Evolutionary conservation across 1,140 invertebrate genomes (phyloP).

Genomic region (Drosophila obscura): DNA sequence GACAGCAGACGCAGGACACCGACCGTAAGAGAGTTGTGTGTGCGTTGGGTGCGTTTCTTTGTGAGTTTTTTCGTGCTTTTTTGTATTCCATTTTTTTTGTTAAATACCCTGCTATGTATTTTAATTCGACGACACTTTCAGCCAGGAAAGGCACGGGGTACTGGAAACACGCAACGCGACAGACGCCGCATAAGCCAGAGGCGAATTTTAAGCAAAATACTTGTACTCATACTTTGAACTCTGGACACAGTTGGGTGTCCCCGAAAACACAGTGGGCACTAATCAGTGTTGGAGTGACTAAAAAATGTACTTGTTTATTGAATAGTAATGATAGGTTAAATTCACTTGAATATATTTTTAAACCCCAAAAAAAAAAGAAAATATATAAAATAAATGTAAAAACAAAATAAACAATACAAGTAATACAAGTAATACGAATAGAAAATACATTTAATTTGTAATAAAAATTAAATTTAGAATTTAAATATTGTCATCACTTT

Average conservation of each 20-base stretch:
- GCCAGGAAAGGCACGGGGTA: conserved; percentile 20
- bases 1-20: conserved; percentile 13
- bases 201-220: conserved; percentile 67
- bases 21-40: conserved; percentile 8
- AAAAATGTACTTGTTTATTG: neutral
- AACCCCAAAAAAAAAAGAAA: no score
- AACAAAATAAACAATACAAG: no score
- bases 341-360: no score
- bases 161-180: conserved; percentile 67
- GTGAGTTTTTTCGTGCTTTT: conserved; percentile 26
- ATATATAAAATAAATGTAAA: no score
- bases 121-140: conserved; percentile 80
- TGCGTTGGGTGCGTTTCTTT: conserved; percentile 36
- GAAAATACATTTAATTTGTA: no score
- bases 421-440: no score
- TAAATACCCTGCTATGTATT: conserved; percentile 79
- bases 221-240: conserved; percentile 5
- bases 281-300: neutral
- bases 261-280: conserved; percentile 18
- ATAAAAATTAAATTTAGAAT: no score
- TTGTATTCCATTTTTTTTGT: conserved; percentile 44
- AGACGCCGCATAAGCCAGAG: conserved; percentile 54
- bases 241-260: conserved; percentile 31
- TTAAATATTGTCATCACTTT: no score
- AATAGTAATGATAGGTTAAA: no score